These are phyloP conservation scores for Aphelocoma coerulescens DNA, from an alignment of 2,113 vertebrate genomes.

Conservation along the genomic window DNA sequence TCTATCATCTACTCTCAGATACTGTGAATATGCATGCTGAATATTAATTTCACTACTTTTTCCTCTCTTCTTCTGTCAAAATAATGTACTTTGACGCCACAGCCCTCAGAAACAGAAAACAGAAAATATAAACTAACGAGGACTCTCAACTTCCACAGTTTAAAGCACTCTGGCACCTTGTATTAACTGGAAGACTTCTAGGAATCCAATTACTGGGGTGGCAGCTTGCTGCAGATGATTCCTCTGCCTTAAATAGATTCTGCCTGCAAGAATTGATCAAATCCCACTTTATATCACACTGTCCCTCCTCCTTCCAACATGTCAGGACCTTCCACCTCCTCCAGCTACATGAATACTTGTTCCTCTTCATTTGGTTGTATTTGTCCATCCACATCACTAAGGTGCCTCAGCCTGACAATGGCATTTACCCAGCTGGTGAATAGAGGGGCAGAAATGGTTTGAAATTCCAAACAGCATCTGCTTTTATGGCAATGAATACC, in stretches of 20 bases:
- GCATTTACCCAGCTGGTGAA: not conserved
- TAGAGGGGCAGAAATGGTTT: not conserved
- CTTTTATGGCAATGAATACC: not conserved
- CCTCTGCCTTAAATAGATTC: not conserved
- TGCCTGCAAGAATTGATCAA: not conserved
- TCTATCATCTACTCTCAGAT: not conserved
- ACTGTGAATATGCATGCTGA: not conserved
- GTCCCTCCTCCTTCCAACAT: not conserved
- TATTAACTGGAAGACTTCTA: not conserved
- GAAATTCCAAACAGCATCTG: not conserved
- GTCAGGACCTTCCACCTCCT: not conserved
- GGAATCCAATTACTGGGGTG: not conserved
- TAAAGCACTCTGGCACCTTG: not conserved
- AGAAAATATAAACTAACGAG: not conserved
- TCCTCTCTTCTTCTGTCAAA: not conserved
- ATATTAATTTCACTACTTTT: not conserved
- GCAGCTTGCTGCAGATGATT: not conserved
- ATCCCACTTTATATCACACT: not conserved
- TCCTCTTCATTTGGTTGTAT: not conserved
- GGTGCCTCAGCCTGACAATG: not conserved
- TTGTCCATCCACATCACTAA: not conserved
- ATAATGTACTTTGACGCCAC: not conserved
- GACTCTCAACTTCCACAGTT: not conserved
- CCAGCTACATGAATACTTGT: not conserved
- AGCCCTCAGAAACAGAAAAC: not conserved